Base-by-base conservation (phyloP, 2,797 vertebrate genomes). In the Rhyacichthys aspro region DNA sequence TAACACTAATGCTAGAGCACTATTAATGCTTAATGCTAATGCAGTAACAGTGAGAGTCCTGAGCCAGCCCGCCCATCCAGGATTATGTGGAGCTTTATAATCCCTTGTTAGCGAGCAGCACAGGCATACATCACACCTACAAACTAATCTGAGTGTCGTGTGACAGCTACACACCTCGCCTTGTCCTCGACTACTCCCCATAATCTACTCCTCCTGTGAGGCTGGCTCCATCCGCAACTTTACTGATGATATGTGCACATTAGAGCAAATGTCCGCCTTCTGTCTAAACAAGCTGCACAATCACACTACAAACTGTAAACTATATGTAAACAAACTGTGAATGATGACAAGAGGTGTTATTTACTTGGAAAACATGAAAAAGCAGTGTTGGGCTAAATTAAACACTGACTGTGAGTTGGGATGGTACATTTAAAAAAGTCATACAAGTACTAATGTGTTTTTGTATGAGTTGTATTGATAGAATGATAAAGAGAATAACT, bases 21-120 rank as follows among this genome's bases (percentile, higher is more conserved):
- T 79, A 83, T 87, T 88, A 88, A 88, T 82, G 85, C 85, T 74
- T 85, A 74, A 86, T 79, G 80, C 82, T 87, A 83, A 89, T 90
- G 83, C 86, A 74, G 81, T 76, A 83, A 82, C 88, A 87, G 79
- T 84, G 84, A 83, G 83, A 86, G 78, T 87, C 82, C 88, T 86
- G 88, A 86, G 85, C 86, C 84, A 71, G 78, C 81, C 82, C 88
- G 74, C 86, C 89, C 85, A 85, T 84, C 70, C 74, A 77, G 84
- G 88, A 90, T 90, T 90, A 90, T 76, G 72, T 63, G 70, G 73
- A 75, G 78, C 79, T 82, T 74, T 74, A 65, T 88, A 90, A 90
- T 90, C 86, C 84, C 81, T 87, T 86, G 88, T 90, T 89, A 90
- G 88, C 81, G 74, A 79, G 75, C 81, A 78, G 84, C 59, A 34